Conservation (phyloP, 2,113 vertebrate genomes). For the Phoenicopterus ruber region DNA sequence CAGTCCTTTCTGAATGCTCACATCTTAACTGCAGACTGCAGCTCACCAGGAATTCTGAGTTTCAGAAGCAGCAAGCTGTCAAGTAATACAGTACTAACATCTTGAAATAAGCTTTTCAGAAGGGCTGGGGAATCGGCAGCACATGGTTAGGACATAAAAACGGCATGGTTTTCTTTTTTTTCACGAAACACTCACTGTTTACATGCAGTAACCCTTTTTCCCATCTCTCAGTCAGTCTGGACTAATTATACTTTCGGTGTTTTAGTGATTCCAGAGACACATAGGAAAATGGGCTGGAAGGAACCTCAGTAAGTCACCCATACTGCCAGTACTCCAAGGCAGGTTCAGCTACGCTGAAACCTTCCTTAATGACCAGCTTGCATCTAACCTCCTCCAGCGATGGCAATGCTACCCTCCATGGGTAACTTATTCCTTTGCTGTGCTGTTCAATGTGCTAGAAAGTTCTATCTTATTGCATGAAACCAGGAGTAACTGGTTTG, state of each 20-base stretch:
- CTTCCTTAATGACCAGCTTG: neutral
- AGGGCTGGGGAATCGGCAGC: neutral
- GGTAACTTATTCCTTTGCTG: neutral
- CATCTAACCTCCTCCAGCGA: neutral
- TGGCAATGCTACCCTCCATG: neutral
- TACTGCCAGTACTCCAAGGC: neutral
- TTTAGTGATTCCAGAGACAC: neutral
- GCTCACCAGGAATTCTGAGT: conserved; percentile 49
- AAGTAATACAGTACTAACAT: conserved; percentile 36
- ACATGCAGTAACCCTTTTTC: neutral
- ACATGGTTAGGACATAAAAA: conserved; percentile 9
- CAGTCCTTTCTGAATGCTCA: conserved; percentile 56
- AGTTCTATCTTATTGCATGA: neutral
- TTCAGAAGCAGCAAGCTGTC: conserved; percentile 52
- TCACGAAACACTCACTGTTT: neutral
- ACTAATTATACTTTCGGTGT: neutral
- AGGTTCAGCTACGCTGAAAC: neutral
- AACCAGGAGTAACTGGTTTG: neutral
- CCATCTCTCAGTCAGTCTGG: neutral
- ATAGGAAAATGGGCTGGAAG: neutral
- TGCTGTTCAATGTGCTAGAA: neutral
- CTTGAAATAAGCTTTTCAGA: conserved; percentile 48
- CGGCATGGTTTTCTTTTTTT: neutral
- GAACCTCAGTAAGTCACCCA: neutral
- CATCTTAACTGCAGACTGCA: conserved; percentile 47